Percentiles rank a stretch among this genome's conserved stretches.
These are phyloP conservation scores for Chloebia gouldiae DNA, from an alignment of 2,113 vertebrate species.

Conservation along the genomic window DNA sequence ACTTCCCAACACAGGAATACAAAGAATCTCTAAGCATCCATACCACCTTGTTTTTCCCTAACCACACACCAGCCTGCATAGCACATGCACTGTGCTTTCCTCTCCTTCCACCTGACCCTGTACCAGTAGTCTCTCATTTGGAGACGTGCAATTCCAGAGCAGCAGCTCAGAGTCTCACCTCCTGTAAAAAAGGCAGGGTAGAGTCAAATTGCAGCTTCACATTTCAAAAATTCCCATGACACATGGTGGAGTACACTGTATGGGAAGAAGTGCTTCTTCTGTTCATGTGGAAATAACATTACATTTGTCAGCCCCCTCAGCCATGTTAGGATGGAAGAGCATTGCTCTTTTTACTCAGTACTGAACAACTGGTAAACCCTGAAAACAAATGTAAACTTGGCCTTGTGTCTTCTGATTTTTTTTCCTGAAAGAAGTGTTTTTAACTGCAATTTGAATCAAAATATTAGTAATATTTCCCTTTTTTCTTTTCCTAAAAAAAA, in stretches of 20 bases:
- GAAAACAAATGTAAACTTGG: neutral
- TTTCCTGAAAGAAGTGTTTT: neutral
- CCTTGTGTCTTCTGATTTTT: neutral
- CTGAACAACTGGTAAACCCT: neutral
- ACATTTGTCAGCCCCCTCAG: neutral
- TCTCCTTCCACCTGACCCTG: neutral
- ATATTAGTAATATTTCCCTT: neutral
- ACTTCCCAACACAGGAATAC: neutral
- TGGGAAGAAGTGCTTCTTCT: neutral
- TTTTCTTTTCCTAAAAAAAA: no score
- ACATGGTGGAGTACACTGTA: fast-evolving
- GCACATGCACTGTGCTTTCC: fast-evolving
- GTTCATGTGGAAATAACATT: neutral
- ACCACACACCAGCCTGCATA: fast-evolving
- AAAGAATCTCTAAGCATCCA: neutral
- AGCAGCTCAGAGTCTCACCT: neutral
- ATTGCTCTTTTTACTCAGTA: neutral
- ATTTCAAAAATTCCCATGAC: neutral
- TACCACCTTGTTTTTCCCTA: neutral
- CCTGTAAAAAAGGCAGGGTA: neutral
- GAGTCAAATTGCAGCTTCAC: neutral
- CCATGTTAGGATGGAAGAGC: neutral
- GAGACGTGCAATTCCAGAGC: fast-evolving
- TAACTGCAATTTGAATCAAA: neutral
- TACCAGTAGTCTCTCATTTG: fast-evolving